Evolutionary conservation across 2,888 invertebrate species (phyloP), one percentile per base, ranked within the genome.

Genomic region (Drosophila mimica): DNA sequence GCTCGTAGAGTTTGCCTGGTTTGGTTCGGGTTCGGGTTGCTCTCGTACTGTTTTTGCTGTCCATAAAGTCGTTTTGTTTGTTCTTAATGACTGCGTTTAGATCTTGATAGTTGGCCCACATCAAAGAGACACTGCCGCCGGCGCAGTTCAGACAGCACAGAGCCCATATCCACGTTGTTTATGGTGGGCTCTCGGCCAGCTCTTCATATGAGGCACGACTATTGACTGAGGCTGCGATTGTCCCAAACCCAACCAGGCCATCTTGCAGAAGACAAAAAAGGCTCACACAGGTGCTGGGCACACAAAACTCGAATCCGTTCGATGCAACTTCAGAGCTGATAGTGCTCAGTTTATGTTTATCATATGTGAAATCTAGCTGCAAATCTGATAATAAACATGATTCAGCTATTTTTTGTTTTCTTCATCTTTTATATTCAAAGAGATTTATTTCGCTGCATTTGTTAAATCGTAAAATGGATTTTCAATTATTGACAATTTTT

Each of bases 61-160:
- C 91, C 91, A 89, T 89, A 89, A 89, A 91, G 87, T 87, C 86
- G 91, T 88, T 88, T 88, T 88, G 87, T 88, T 88, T 88, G 88
- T 88, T 88, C 88, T 88, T 88, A 88, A 88, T 88, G 91, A 88
- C 88, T 91, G 91, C 88, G 90, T 90, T 88, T 91, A 88, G 88
- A 88, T 88, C 91, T 88, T 90, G 90, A 88, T 88, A 91, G 87
- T 86, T 91, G 89, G 79, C 72, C 76, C 68, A 88, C 90, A 86
- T 91, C 87, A 88, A 88, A 88, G 87, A 53, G 75, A 63, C 77
- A 74, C 59, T 69, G 89, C 90, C 87, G 91, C 78, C 81, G 83
- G 74, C 80, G 53, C 72, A 83, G 74, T 53, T 66, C 63, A 62
- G 53, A 66, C 63, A 70, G 53, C 33, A 66, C 68, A 59, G 38